phyloP scores from a whole-genome alignment of 53 echinoderm and acorn worm genomes.

The Paelopatides confundens region DNA sequence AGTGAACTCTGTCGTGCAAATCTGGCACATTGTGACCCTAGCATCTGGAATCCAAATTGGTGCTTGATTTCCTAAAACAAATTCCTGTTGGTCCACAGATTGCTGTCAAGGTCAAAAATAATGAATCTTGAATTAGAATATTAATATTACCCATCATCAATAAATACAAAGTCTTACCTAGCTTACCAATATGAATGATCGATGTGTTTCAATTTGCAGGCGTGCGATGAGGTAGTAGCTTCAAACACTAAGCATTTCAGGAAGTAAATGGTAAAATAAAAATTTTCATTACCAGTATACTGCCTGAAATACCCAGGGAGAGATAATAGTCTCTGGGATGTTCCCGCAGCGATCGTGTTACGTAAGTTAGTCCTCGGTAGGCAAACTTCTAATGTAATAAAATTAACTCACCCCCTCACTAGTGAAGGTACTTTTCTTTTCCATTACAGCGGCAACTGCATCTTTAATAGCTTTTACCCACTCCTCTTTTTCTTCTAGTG shows the following conservation, averaged over 20 bases:
- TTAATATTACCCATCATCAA: too few relatives aligned
- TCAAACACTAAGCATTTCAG: constrained; percentile 69
- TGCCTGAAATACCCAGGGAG: constrained; percentile 91
- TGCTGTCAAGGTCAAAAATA: too few relatives aligned
- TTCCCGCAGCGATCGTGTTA: background rate
- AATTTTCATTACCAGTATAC: constrained; percentile 97
- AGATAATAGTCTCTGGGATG: too few relatives aligned
- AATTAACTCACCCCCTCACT: constrained; percentile 17
- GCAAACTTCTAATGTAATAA: too few relatives aligned
- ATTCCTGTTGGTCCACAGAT: too few relatives aligned
- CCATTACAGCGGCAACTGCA: constrained; percentile 78
- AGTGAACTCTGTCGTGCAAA: constrained; percentile 96
- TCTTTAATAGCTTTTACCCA: constrained; percentile 80
- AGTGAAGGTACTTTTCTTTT: constrained; percentile 82
- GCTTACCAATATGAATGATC: too few relatives aligned
- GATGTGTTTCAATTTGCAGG: too few relatives aligned
- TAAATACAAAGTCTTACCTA: too few relatives aligned
- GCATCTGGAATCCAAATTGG: constrained; percentile 97
- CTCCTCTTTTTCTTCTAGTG: constrained; percentile 76
- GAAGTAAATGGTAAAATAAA: constrained; percentile 82
- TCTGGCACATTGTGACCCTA: constrained; percentile 95
- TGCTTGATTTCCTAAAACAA: constrained; percentile 84
- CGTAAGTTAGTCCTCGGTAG: background rate
- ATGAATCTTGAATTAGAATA: too few relatives aligned
- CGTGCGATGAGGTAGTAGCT: too few relatives aligned